phyloP scores from a whole-genome alignment of 2,113 vertebrate species.

The Ia io region DNA sequence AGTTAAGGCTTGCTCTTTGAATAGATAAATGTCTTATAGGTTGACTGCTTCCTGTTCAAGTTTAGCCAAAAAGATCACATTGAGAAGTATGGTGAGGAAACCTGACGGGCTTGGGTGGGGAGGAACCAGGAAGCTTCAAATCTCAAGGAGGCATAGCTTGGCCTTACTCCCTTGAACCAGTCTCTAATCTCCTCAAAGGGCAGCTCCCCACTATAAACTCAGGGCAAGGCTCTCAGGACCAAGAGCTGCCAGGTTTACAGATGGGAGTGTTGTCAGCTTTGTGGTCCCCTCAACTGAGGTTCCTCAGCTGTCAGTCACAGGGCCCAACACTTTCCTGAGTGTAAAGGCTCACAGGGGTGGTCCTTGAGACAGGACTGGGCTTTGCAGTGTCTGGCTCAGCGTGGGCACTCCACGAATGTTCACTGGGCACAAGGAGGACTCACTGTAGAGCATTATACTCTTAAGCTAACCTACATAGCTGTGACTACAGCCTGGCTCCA shows the following conservation, averaged over 20 bases:
- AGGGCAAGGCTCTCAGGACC: not conserved
- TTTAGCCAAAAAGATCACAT: not conserved
- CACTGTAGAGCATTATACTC: too few relatives aligned
- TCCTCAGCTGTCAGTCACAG: not conserved
- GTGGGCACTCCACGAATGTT: fast-evolving
- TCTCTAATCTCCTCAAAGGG: not conserved
- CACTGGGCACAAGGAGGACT: not conserved
- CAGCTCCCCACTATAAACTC: not conserved
- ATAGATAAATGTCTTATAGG: too few relatives aligned
- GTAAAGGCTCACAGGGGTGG: not conserved
- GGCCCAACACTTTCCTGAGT: too few relatives aligned
- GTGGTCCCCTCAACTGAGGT: not conserved
- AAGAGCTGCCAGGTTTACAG: too few relatives aligned
- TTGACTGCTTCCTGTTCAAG: too few relatives aligned
- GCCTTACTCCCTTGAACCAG: not conserved
- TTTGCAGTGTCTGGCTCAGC: not conserved
- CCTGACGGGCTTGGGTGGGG: not conserved
- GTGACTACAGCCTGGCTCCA: not conserved
- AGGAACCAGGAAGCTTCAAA: not conserved
- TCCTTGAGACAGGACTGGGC: not conserved
- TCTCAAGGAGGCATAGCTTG: too few relatives aligned
- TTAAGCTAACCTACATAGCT: not conserved
- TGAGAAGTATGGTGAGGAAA: too few relatives aligned
- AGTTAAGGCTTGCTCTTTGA: too few relatives aligned
- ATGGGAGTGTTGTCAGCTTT: too few relatives aligned